A percentile compares a stretch with the other conserved stretches of the same genome.
Conservation (phyloP, 2,797 vertebrate genomes). For the Neomorphus geoffroyi region DNA sequence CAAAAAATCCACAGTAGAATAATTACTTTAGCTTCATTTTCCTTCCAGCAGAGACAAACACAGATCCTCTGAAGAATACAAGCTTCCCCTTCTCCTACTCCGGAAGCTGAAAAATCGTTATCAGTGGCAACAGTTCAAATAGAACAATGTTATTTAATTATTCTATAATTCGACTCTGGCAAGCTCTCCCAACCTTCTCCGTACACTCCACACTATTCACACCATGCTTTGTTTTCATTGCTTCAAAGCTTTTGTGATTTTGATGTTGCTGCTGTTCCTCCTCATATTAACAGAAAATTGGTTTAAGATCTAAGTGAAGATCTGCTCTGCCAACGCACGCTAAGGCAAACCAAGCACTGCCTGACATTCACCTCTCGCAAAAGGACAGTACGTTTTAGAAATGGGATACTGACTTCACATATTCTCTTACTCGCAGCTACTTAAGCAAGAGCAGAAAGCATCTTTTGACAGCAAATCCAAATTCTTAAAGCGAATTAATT, state of each 20-base stretch:
- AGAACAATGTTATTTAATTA: conserved; percentile 65
- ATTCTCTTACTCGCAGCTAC: background rate
- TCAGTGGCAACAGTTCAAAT: conserved; percentile 28
- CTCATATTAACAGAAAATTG: conserved; percentile 3
- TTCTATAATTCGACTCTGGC: conserved; percentile 31
- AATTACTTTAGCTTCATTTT: conserved; percentile 49
- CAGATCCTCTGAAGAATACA: conserved; percentile 46
- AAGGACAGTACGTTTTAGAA: background rate
- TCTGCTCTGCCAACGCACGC: background rate
- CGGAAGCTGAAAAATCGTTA: conserved; percentile 52
- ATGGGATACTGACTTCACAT: background rate
- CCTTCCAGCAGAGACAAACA: conserved; percentile 41
- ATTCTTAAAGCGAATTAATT: background rate
- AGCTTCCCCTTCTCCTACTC: conserved; percentile 48
- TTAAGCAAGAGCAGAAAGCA: background rate
- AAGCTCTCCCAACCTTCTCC: conserved; percentile 17
- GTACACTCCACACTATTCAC: background rate
- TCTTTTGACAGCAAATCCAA: background rate
- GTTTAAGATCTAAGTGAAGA: conserved; percentile 26
- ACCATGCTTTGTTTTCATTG: conserved; percentile 39
- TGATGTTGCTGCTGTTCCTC: conserved; percentile 23
- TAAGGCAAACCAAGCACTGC: background rate
- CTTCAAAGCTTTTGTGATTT: conserved; percentile 19
- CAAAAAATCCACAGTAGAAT: background rate
- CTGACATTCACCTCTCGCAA: background rate